Conservation (phyloP, 2,113 vertebrate species). For the Tenebrosternarchus preto region DNA sequence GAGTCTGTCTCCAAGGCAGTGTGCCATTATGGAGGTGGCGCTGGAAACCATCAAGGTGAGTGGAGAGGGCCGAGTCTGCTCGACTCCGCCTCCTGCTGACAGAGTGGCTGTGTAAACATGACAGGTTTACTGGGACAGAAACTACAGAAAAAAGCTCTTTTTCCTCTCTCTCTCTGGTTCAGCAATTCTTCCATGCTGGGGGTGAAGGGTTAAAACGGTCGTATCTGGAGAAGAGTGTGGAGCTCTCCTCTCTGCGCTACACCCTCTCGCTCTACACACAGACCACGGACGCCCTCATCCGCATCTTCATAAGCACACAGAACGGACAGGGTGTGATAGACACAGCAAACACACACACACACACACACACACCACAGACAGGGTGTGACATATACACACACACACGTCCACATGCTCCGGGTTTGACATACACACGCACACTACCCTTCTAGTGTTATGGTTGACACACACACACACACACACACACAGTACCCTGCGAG, state of each 20-base stretch:
- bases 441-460: too few species aligned
- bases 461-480: slow-evolving; percentile 35
- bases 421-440: background rate
- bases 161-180: slow-evolving; percentile 21
- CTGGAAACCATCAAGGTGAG: slow-evolving; percentile 93
- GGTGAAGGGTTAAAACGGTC: slow-evolving; percentile 94
- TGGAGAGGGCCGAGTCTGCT: background rate
- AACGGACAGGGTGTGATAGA: slow-evolving; percentile 85
- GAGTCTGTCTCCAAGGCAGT: slow-evolving; percentile 91
- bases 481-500: background rate
- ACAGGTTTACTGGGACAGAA: too few species aligned
- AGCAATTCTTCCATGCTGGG: slow-evolving; percentile 98
- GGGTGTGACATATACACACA: slow-evolving; percentile 72
- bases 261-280: slow-evolving; percentile 94
- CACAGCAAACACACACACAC: background rate
- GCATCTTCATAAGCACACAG: slow-evolving; percentile 92
- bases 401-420: slow-evolving; percentile 10
- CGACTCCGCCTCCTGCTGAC: background rate
- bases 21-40: slow-evolving; percentile 85
- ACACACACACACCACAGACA: slow-evolving; percentile 76
- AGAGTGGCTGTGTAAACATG: background rate
- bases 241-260: slow-evolving; percentile 89
- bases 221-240: slow-evolving; percentile 93
- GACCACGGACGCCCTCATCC: slow-evolving; percentile 94
- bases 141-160: background rate